Percentiles rank a stretch among this genome's conserved stretches.
Evolutionary conservation across 2,113 vertebrate species (phyloP).

Genomic region (Corythornis cristatus): DNA sequence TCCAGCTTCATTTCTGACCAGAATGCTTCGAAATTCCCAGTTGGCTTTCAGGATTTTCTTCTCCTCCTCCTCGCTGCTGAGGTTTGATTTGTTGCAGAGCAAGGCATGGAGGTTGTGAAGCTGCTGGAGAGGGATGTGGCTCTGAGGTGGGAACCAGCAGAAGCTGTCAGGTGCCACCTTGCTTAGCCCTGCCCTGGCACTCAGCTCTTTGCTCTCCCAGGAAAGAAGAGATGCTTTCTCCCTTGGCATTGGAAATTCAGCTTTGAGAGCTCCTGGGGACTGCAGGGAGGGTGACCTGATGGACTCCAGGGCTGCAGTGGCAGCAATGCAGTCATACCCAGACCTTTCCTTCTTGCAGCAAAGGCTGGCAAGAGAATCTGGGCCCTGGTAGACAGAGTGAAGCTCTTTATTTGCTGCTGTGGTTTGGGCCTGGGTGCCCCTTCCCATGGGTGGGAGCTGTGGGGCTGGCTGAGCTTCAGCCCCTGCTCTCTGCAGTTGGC

Average conservation of each 20-base stretch:
- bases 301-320: not conserved
- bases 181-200: not conserved
- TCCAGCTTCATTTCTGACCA: not conserved
- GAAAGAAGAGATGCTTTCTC: not conserved
- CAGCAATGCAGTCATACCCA: not conserved
- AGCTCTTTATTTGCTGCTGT: not conserved
- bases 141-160: not conserved
- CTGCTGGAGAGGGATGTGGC: not conserved
- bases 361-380: not conserved
- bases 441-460: not conserved
- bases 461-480: not conserved
- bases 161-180: not conserved
- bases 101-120: not conserved
- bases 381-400: not conserved
- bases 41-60: not conserved
- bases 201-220: not conserved
- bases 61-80: not conserved
- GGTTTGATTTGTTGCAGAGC: not conserved
- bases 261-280: not conserved
- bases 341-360: not conserved
- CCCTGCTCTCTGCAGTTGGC: not conserved
- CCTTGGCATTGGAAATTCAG: not conserved
- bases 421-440: not conserved
- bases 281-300: not conserved
- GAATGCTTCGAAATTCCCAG: not conserved